Evolutionary conservation across 2,113 vertebrate genomes (phyloP), one percentile per base, ranked within the genome.

Genomic region (Circaetus gallicus): DNA sequence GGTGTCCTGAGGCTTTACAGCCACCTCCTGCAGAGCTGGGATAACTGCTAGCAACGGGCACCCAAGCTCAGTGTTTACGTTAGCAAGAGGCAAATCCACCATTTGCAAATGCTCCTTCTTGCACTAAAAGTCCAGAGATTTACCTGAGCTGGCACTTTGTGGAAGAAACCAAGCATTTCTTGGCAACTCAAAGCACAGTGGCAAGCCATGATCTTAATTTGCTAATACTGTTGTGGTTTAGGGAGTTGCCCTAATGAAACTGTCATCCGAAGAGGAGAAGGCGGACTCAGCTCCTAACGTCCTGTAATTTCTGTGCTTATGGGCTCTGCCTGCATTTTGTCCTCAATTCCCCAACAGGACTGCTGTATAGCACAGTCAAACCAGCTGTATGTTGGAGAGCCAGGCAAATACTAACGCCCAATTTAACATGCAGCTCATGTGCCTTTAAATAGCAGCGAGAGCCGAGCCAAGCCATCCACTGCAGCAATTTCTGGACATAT

Each of bases 341-440:
- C 91, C 61, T 87, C 65, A 2, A 0, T 50, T 79, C 86, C 82
- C 29, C 72, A 66, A 15, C 45, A 61, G 42, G n/a, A n/a, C 17
- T 80, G 67, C 36, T 47, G 62, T 8, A 8, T 0, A 40, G 59
- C 28, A 12, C 81, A 38, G 43, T 26, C 77, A 94, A 73, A 94
- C 50, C 86, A 18, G 26, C 83, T 21, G 62, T 40, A 29, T 11
- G 20, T 17, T 47, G 61, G 81, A 82, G 18, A 95, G 70, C 25
- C 78, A 56, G 81, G 70, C 89, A 95, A 82, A 69, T 55, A 73
- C 40, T 85, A 89, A 93, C 69, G 95, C 84, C 78, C 81, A 95
- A 79, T 95, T 97, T 96, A 95, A 95, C 89, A 96, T 96, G 93
- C 96, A 94, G 95, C 91, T 97, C 94, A 53, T 95, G 95, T 77